Conservation (phyloP, 2,888 invertebrate species). For the Harpalus rufipes region DNA sequence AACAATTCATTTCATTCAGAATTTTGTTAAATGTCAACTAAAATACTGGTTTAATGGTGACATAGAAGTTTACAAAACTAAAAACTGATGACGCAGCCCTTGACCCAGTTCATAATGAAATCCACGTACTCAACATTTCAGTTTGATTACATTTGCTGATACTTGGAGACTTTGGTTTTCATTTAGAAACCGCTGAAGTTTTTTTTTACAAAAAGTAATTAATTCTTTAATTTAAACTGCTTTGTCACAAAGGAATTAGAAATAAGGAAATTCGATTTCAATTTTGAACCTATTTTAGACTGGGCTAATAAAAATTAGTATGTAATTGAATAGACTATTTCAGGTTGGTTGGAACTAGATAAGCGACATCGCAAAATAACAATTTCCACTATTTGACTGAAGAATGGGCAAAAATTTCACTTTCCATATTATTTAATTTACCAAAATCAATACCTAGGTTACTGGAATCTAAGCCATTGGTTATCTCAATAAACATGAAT, state of each 20-base stretch:
- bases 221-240: conserved; percentile 29
- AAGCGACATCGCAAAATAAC: too few species aligned
- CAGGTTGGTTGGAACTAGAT: too few species aligned
- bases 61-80: conserved; percentile 7
- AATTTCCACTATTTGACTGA: too few species aligned
- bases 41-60: not conserved
- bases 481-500: too few species aligned
- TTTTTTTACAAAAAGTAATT: conserved; percentile 20
- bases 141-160: conserved; percentile 18
- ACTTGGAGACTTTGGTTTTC: not conserved
- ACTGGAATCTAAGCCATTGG: too few species aligned
- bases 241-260: conserved; percentile 16
- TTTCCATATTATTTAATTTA: too few species aligned
- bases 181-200: not conserved
- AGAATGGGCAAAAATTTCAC: too few species aligned
- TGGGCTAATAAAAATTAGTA: not conserved
- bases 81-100: conserved; percentile 14
- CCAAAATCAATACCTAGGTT: too few species aligned
- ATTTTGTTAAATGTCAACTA: not conserved
- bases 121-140: not conserved
- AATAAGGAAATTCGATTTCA: conserved; percentile 36
- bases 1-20: not conserved
- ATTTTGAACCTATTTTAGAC: conserved; percentile 6
- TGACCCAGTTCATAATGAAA: not conserved
- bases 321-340: too few species aligned